Percentiles rank a stretch among this genome's conserved stretches.
Evolutionary conservation across 2,888 invertebrate species (phyloP).

Genomic region (Ennomos fuscantarius): DNA sequence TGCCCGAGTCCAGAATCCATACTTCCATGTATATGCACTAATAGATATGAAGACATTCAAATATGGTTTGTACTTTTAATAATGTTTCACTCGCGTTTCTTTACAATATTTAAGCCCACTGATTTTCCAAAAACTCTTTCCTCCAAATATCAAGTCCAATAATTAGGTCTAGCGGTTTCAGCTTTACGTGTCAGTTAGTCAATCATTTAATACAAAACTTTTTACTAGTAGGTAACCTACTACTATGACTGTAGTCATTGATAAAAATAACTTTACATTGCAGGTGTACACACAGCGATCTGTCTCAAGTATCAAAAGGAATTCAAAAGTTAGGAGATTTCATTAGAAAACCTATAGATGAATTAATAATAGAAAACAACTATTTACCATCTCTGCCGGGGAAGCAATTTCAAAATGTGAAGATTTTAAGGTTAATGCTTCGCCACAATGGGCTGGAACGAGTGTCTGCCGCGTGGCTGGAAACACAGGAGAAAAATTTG

Average conservation of each 20-base stretch:
- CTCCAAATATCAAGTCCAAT: too few relatives aligned
- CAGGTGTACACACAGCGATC: slow-evolving; percentile 97
- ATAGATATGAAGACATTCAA: slow-evolving; percentile 91
- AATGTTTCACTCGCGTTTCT: neutral
- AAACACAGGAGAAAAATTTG: slow-evolving; percentile 90
- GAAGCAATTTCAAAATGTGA: slow-evolving; percentile 90
- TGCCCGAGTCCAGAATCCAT: slow-evolving; percentile 92
- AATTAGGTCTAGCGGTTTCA: too few relatives aligned
- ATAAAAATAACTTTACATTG: slow-evolving; percentile 40
- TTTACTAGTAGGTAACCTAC: too few relatives aligned
- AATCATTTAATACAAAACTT: neutral
- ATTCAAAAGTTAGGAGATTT: slow-evolving; percentile 88
- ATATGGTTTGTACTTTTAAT: slow-evolving; percentile 87
- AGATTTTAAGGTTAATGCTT: slow-evolving; percentile 92
- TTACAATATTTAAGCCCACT: too few relatives aligned
- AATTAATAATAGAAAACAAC: slow-evolving; percentile 94
- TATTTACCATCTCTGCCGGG: slow-evolving; percentile 94
- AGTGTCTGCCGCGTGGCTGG: slow-evolving; percentile 92
- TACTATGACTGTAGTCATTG: neutral
- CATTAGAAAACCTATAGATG: slow-evolving; percentile 90
- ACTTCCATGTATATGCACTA: slow-evolving; percentile 92
- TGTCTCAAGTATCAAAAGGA: slow-evolving; percentile 90
- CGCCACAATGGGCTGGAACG: slow-evolving; percentile 93
- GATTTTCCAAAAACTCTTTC: too few relatives aligned
- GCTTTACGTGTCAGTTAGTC: too few relatives aligned